A percentile compares a stretch with the other conserved stretches of the same genome.
Conservation (phyloP, 2,113 vertebrate species). For the Montifringilla adamsi region DNA sequence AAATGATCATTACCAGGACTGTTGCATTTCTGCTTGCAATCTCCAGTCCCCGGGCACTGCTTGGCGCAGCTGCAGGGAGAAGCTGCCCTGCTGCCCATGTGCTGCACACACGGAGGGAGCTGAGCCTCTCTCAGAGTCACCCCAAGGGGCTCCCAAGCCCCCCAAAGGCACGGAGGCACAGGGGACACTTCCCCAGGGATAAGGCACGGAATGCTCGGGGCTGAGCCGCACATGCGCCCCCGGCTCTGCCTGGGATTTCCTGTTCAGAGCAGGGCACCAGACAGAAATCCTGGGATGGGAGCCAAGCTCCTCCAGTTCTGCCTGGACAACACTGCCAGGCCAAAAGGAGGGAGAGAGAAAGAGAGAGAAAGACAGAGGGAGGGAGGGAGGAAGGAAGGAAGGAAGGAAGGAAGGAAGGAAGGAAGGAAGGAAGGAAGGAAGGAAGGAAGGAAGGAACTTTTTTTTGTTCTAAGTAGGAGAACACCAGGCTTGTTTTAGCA, state of each 20-base stretch:
- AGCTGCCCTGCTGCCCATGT: neutral
- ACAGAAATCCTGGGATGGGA: neutral
- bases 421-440: accelerated
- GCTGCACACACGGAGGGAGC: neutral
- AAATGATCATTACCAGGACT: neutral
- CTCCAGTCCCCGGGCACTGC: neutral
- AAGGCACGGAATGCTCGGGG: accelerated
- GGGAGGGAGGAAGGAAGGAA: accelerated
- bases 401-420: accelerated
- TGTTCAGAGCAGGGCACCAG: conserved; percentile 30
- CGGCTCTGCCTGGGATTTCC: conserved; percentile 17
- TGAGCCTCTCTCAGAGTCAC: accelerated
- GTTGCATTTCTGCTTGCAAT: neutral
- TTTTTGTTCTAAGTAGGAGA: neutral
- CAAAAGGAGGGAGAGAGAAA: neutral
- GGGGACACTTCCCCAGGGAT: accelerated
- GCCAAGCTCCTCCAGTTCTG: neutral
- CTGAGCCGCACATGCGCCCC: neutral
- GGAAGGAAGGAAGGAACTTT: neutral
- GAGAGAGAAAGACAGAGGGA: too few species aligned
- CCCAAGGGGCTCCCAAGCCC: neutral
- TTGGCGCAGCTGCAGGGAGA: neutral
- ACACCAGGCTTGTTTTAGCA: neutral
- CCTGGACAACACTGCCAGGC: neutral
- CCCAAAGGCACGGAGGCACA: accelerated